Base-by-base conservation (phyloP, 2,113 vertebrate genomes). In the Lota lota region DNA sequence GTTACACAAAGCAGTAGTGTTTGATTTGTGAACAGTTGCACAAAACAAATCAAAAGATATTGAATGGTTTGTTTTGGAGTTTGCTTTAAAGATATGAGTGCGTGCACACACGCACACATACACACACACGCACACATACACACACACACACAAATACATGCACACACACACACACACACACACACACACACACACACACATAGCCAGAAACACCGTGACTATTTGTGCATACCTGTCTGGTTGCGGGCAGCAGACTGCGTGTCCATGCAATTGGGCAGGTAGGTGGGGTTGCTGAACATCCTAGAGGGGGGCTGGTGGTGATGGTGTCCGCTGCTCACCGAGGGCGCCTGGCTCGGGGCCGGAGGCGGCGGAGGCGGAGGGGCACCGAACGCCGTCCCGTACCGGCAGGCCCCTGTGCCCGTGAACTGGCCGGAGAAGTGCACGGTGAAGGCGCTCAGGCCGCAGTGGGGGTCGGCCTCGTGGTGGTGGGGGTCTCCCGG, bases 401-500 rank as follows among this genome's bases (percentile, higher is more conserved):
- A 98, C 86, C 97, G 93, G 78, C 97, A 97, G 70, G 97, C 96
- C 7, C 96, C 97, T 0, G 96, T 97, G 67, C 97, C 97, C 0
- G 96, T 97, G 88, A 98, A 97, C 89, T 98, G 97, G 19, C 97
- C 97, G 0, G 97, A 99, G 92, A 99, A 98, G 86, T 99, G 97
- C 5, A 98, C 94, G 5, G 96, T 98, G 90, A 98, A 99, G 82
- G 97, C 97, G 80, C 97, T 99, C 69, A 99, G 87, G 78, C 92
- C 91, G 59, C 96, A 98, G 77, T 99, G 96, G 47, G 92, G 89
- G 87, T 98, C 96, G 0, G 84, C 6, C 50, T 98, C 96, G 60
- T 94, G 96, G 14, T 94, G 93, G 79, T 95, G 96, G 4, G 95
- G 94, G 86, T 99, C 97, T 0, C 89, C 79, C 15, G 92, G 79